These are phyloP conservation scores for Xylota sylvarum DNA, from an alignment of 2,888 invertebrate genomes.

Conservation along the genomic window DNA sequence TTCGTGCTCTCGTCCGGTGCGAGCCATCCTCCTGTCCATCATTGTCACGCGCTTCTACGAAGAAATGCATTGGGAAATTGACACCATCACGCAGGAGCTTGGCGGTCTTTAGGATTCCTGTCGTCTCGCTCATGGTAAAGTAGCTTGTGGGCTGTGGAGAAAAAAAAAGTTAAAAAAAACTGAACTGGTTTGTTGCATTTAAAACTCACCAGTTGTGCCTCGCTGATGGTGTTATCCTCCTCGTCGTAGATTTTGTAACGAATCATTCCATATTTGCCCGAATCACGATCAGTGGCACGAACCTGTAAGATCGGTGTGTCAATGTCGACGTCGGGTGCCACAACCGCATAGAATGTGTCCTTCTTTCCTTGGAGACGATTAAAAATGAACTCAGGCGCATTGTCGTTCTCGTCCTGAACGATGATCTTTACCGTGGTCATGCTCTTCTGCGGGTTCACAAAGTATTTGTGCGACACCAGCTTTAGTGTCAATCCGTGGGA, in stretches of 20 bases:
- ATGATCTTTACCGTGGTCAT: constrained; percentile 92
- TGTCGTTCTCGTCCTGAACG: constrained; percentile 95
- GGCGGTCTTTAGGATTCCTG: constrained; percentile 91
- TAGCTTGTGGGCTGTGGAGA: constrained; percentile 85
- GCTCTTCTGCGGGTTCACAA: constrained; percentile 91
- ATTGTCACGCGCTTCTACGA: constrained; percentile 87
- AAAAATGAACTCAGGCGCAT: constrained; percentile 92
- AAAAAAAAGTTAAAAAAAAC: neutral
- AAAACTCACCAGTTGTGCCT: constrained; percentile 81
- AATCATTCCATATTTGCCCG: constrained; percentile 92
- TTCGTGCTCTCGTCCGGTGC: constrained; percentile 82
- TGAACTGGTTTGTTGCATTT: neutral
- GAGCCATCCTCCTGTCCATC: constrained; percentile 86
- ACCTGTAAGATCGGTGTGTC: constrained; percentile 92
- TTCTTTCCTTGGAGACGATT: constrained; percentile 87
- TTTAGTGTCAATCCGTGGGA: constrained; percentile 91
- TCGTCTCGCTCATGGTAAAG: constrained; percentile 90
- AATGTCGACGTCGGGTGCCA: constrained; percentile 90
- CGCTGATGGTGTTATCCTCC: constrained; percentile 81
- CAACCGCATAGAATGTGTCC: constrained; percentile 92
- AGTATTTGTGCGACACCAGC: constrained; percentile 92
- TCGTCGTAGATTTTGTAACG: constrained; percentile 87
- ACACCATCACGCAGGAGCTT: constrained; percentile 90
- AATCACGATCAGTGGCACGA: constrained; percentile 94
- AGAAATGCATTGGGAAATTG: constrained; percentile 90